These are phyloP conservation scores for Rana temporaria DNA, from an alignment of 2,113 vertebrate species.

Conservation along the genomic window DNA sequence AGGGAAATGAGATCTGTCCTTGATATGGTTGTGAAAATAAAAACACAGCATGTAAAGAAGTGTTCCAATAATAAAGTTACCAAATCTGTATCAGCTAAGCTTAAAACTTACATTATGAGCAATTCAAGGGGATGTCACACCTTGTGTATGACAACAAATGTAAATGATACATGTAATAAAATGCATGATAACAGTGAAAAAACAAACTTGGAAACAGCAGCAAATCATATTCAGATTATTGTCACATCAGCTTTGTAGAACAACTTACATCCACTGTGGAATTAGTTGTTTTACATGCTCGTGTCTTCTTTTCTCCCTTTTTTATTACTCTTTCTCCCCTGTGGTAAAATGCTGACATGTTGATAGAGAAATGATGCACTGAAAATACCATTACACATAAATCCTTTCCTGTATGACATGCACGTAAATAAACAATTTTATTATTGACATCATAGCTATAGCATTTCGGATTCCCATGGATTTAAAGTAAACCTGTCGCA, in stretches of 20 bases:
- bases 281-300: conserved; percentile 26
- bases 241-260: conserved; percentile 33
- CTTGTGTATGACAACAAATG: conserved; percentile 29
- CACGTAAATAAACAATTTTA: too few relatives aligned
- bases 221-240: conserved; percentile 44
- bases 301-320: conserved; percentile 4
- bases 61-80: conserved; percentile 22
- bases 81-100: neutral
- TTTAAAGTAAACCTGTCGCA: neutral
- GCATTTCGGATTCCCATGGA: neutral
- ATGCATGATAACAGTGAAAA: conserved; percentile 24
- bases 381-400: neutral
- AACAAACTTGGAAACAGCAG: conserved; percentile 4
- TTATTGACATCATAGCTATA: neutral
- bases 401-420: neutral
- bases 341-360: conserved; percentile 4
- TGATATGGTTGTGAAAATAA: conserved; percentile 18
- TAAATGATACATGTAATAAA: conserved; percentile 43
- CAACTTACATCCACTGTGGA: conserved; percentile 36
- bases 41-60: conserved; percentile 19
- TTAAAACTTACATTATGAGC: conserved; percentile 25
- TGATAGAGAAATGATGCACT: conserved; percentile 1
- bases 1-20: conserved; percentile 4
- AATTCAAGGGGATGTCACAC: conserved; percentile 41
- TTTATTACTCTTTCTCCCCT: neutral